Base-by-base conservation (phyloP, 2,888 invertebrate genomes). In the Philonicus albiceps region DNA sequence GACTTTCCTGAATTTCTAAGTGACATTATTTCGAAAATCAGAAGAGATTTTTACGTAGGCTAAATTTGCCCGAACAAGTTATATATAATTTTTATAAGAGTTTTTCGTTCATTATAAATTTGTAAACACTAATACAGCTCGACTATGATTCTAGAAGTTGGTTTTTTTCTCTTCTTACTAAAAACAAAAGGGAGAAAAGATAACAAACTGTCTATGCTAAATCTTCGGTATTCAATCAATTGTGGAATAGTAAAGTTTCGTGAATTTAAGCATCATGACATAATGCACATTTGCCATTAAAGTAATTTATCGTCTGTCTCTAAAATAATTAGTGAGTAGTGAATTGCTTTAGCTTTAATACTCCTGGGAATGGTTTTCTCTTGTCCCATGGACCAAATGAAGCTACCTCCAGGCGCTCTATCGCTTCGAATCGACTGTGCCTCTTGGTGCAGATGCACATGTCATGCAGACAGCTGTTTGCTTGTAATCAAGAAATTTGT, bases 391-490 rank as follows among this genome's bases (percentile, higher is more conserved):
- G 22, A n/a, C 31, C 11, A 11, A 27, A 11, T 64, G 64, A 64
- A 22, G n/a, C 13, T 80, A 16, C 27, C 81, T 64, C 16, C 37
- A 64, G 37, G 81, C 64, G 55, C 81, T 64, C 55, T 81, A 81
- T 53, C 81, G 27, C 55, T 81, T 80, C 81, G 11, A 81, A 34
- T 55, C 22, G 64, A 34, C 30, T 55, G n/a, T n/a, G 55, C 49
- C 55, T 81, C 30, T 80, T 8, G 31, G 30, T 49, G 85, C 85
- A 85, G 85, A 85, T 85, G 85, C 85, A 85, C 85, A 85, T 85
- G 85, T 85, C 85, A 85, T 85, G 40, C 22, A 85, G 85, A 85
- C 85, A 85, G 85, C 85, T 85, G 85, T 85, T 85, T 75, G 19
- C 37, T 16, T 81, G 81, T 81, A 81, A 81, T 81, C 81, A 81